Evolutionary conservation across 2,797 vertebrate genomes (phyloP), one percentile per base, ranked within the genome.

Genomic region (Apodemus agrarius): DNA sequence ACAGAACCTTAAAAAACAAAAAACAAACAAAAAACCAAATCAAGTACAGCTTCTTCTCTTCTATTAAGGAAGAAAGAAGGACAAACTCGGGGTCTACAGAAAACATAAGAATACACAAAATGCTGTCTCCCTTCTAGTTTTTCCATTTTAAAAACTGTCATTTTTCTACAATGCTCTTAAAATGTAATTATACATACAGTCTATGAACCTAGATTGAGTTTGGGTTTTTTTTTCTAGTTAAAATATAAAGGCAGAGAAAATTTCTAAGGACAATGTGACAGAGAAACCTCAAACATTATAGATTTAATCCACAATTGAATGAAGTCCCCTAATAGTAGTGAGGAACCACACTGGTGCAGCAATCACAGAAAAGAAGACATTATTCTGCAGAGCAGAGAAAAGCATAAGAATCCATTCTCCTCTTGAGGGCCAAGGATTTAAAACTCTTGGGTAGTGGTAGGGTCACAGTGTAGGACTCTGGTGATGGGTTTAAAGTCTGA

Each of bases 11-110:
- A 1, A 59, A 96, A 78, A 43, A 57, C 17, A 19, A 17, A 17
- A 59, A 24, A 59, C 6, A 59, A 21, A 96, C 74, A 57, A 91
- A 34, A 5, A 59, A 59, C 21, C 79, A 93, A 91, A 74, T 19
- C 52, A n/a, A 92, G 29, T 52, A 90, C 14, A 85, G 13, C 88
- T 69, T 24, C 80, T 40, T 93, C n/a, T 37, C 29, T 81, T 90
- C 49, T 8, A 79, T 17, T 89, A 17, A 63, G n/a, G 29, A 90
- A 37, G 85, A 91, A 92, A 85, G 46, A 93, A 91, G 85, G n/a
- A 90, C 81, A 76, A 85, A 43, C 46, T 59, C 17, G 79, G 43
- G 2, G 59, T 81, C 65, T 65, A 13, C 3, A 31, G 69, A 75
- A 67, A 0, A 89, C 46, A n/a, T 89, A 86, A 37, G 63, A 95